Base-by-base conservation (phyloP, 2,113 vertebrate species). In the Rana temporaria region DNA sequence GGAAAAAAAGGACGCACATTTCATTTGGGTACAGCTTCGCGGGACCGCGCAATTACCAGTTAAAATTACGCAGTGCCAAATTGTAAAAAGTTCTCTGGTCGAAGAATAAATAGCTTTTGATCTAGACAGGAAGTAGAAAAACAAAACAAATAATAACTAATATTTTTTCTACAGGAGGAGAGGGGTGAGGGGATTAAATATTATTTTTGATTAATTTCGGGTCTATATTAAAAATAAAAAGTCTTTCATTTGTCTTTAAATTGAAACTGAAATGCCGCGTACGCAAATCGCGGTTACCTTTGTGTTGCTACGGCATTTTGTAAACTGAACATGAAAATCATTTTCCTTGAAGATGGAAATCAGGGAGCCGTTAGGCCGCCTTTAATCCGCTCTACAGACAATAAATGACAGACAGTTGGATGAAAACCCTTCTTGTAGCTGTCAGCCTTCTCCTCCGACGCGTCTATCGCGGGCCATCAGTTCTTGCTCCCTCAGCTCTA, bases 391-490 rank as follows among this genome's bases (percentile, higher is more conserved):
- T 55, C 34, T 3, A 14, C 52, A 68, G 24, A 79, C 30, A 68
- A 75, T 65, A 16, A 34, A 42, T 76, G 71, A 82, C 67, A 2
- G 81, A 76, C 81, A 59, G 70, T 48, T 82, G 38, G 60, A 72
- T 24, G 57, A 16, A 78, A 66, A 67, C 26, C 26, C 70, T 48
- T 75, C 70, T 75, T 82, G 80, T 68, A 82, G 42, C 56, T 67
- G 72, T 82, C 81, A 82, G 55, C 14, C 62, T 16, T 22, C 22
- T 48, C 30, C 7, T 16, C 55, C 7, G 20, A 68, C 8, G 71
- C n/a, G 81, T 55, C 63, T 76, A 82, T 82, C 81, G 68, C 24
- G 55, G 63, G 19, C 48, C 81, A 60, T 67, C 72, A 30, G n/a
- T 60, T 8, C 14, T 48, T 32, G 63, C 34, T 67, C 63, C 22